A percentile compares a stretch with the other conserved stretches of the same genome.
Conservation (phyloP, 1,140 invertebrate genomes). For the Plectrocnemia conspersa region DNA sequence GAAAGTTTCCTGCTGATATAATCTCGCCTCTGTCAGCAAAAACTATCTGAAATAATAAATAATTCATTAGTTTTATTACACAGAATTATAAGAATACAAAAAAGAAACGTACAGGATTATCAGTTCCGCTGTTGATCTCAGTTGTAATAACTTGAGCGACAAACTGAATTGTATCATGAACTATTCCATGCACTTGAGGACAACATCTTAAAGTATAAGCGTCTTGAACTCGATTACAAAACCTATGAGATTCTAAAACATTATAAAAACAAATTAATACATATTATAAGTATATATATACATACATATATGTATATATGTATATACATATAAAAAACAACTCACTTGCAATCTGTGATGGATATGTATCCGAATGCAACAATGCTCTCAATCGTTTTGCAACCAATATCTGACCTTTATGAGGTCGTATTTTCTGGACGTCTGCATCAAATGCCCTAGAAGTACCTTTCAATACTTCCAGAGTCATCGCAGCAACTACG, state of each 20-base stretch:
- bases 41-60: slow-evolving; percentile 52
- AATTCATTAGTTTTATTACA: not conserved
- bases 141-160: slow-evolving; percentile 58
- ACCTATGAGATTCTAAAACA: slow-evolving; percentile 60
- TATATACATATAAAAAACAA: slow-evolving; percentile 8
- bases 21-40: slow-evolving; percentile 66
- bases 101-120: slow-evolving; percentile 60
- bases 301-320: slow-evolving; percentile 3
- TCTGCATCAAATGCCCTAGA: slow-evolving; percentile 67
- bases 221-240: slow-evolving; percentile 70
- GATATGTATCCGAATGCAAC: slow-evolving; percentile 64
- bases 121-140: slow-evolving; percentile 71
- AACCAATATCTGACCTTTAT: slow-evolving; percentile 63
- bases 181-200: slow-evolving; percentile 65
- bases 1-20: slow-evolving; percentile 68
- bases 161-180: slow-evolving; percentile 69
- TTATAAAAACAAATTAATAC: slow-evolving; percentile 17
- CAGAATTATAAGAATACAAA: slow-evolving; percentile 5
- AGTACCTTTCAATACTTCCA: slow-evolving; percentile 71
- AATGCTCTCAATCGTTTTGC: slow-evolving; percentile 60
- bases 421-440: slow-evolving; percentile 63
- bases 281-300: not conserved
- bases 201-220: slow-evolving; percentile 70
- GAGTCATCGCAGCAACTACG: slow-evolving; percentile 64
- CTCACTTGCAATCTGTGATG: slow-evolving; percentile 65